A percentile compares a stretch with the other conserved stretches of the same genome.
Evolutionary conservation across 2,797 vertebrate species (phyloP).

Genomic region (Oophaga sylvatica): DNA sequence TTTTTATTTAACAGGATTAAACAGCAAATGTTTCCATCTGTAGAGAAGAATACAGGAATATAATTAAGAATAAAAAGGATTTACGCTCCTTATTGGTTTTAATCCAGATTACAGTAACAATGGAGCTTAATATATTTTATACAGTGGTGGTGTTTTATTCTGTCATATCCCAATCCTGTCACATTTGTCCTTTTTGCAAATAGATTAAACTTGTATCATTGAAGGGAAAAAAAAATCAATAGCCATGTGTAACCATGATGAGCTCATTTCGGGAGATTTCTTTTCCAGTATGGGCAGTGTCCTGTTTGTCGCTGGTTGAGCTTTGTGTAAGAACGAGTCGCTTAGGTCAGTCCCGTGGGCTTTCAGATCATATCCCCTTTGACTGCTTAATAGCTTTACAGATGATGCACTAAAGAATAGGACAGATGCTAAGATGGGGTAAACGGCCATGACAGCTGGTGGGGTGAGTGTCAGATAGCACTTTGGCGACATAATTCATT

Average conservation of each 20-base stretch:
- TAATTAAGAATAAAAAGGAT: background rate
- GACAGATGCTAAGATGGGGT: slow-evolving; percentile 60
- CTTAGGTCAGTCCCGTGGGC: slow-evolving; percentile 50
- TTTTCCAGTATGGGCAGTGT: slow-evolving; percentile 31
- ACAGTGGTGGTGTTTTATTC: slow-evolving; percentile 23
- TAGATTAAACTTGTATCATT: slow-evolving; percentile 26
- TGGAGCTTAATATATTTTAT: background rate
- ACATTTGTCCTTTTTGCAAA: slow-evolving; percentile 18
- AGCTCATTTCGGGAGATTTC: slow-evolving; percentile 39
- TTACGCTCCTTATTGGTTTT: background rate
- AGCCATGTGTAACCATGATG: slow-evolving; percentile 34
- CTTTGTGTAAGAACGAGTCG: slow-evolving; percentile 23
- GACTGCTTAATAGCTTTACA: slow-evolving; percentile 51
- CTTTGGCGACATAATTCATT: slow-evolving; percentile 31
- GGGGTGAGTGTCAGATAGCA: slow-evolving; percentile 49
- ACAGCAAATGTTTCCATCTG: background rate
- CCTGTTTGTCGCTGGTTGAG: slow-evolving; percentile 46
- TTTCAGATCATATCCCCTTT: slow-evolving; percentile 34
- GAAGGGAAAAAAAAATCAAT: slow-evolving; percentile 21
- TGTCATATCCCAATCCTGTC: background rate
- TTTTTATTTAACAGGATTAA: background rate
- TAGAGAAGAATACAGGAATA: background rate
- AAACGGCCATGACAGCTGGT: slow-evolving; percentile 55
- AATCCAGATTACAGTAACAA: background rate
- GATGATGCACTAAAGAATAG: slow-evolving; percentile 33